phyloP scores from a whole-genome alignment of 2,888 invertebrate genomes.

The Sicus ferrugineus region DNA sequence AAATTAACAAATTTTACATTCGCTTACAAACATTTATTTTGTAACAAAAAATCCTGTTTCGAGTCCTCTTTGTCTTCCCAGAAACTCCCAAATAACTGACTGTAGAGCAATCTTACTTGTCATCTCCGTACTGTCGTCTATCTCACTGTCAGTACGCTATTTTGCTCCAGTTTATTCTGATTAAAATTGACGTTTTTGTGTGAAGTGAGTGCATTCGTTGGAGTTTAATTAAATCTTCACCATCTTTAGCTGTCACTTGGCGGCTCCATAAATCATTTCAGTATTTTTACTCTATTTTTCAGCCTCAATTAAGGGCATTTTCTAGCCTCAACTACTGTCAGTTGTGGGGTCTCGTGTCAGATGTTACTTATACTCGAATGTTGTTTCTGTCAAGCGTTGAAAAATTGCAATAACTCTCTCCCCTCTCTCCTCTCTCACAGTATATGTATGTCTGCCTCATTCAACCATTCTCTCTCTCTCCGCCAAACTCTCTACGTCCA shows the following conservation, averaged over 20 bases:
- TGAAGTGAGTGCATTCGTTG: background rate
- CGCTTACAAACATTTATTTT: too few relatives aligned
- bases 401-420: background rate
- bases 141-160: background rate
- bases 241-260: background rate
- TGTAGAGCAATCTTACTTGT: too few relatives aligned
- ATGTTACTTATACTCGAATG: background rate
- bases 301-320: constrained; percentile 4
- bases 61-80: too few relatives aligned
- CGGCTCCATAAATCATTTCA: background rate
- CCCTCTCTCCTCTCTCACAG: background rate
- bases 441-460: background rate
- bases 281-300: background rate
- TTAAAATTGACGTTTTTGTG: constrained; percentile 5
- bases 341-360: background rate
- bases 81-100: too few relatives aligned
- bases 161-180: background rate
- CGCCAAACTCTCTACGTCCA: background rate
- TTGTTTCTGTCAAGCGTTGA: too few relatives aligned
- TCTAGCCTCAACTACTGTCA: background rate
- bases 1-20: too few relatives aligned
- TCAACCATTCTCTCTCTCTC: background rate
- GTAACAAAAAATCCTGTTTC: too few relatives aligned
- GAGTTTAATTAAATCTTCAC: constrained; percentile 9
- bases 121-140: too few relatives aligned